Evolutionary conservation across 1,140 invertebrate genomes (phyloP), one percentile per base, ranked within the genome.

Genomic region (Cydia pomonella): DNA sequence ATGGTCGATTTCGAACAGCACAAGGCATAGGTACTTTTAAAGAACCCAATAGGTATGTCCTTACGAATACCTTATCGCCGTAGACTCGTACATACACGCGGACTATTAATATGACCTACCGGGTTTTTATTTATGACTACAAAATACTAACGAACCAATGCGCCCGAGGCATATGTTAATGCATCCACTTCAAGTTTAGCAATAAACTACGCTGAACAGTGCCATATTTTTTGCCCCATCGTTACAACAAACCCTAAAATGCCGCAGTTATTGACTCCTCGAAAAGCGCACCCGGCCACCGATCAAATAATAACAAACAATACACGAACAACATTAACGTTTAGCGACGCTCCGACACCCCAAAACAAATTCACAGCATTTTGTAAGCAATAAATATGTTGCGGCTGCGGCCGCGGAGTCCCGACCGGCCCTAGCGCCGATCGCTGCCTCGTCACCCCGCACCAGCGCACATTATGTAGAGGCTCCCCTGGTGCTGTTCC

Each of bases 281-380:
- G 63, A 71, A 77, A 74, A 66, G 76, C 74, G 62, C 83, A 84
- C 76, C 82, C 82, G 84, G 84, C 82, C 80, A 76, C n/a, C 64
- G 66, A 75, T 74, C 80, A 73, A 77, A 84, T 80, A 84, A 84
- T 80, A 80, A 78, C 82, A 82, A 82, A 87, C 82, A 86, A 83
- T 84, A 73, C 72, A 29, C 72, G 53, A 50, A 47, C 75, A 75
- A 79, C 82, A 81, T 81, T 77, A 77, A 75, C 82, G 78, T 82
- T 85, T 83, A 84, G 76, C 79, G 75, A 75, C 81, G 80, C 79
- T 81, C 76, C 72, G 73, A 13, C 80, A 81, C 87, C 85, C 84
- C 81, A 82, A 85, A 87, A 86, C 85, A 87, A 87, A 87, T 87
- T 80, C 79, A 78, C 80, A 72, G 29, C 77, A 78, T 76, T 79